phyloP scores from a whole-genome alignment of 2,113 vertebrate species.

The Elephantulus edwardii region DNA sequence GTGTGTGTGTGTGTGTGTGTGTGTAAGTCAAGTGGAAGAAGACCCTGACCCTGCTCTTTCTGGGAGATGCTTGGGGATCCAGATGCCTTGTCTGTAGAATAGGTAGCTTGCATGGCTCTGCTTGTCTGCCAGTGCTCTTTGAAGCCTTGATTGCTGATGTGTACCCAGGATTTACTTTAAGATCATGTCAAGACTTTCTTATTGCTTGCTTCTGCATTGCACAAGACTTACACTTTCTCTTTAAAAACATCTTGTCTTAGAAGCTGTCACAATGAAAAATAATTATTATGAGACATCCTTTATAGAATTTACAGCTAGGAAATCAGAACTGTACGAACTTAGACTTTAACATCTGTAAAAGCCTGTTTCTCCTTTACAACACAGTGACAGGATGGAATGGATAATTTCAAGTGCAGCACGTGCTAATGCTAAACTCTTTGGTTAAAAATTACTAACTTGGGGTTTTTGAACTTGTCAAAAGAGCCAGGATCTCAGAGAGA shows the following conservation, averaged over 20 bases:
- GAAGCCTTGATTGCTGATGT: background rate
- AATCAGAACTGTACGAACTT: background rate
- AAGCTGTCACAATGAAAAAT: constrained; percentile 33
- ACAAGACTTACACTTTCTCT: background rate
- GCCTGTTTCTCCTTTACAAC: background rate
- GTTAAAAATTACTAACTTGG: background rate
- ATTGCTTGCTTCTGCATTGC: background rate
- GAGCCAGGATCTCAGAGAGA: background rate
- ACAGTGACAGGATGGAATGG: background rate
- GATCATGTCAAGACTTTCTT: background rate
- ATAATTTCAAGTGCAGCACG: background rate
- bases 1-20: background rate
- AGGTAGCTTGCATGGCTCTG: background rate
- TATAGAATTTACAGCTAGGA: background rate
- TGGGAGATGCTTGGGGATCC: background rate
- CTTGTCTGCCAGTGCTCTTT: background rate
- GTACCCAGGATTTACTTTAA: background rate
- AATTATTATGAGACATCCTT: background rate
- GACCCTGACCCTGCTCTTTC: background rate
- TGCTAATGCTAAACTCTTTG: background rate
- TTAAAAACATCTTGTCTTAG: background rate
- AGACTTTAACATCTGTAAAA: constrained; percentile 5
- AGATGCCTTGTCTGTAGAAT: background rate
- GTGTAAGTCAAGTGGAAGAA: background rate
- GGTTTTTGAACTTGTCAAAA: background rate